Evolutionary conservation across 92 coral and sea anemone genomes (phyloP).

Genomic region (Galaxea fascicularis): DNA sequence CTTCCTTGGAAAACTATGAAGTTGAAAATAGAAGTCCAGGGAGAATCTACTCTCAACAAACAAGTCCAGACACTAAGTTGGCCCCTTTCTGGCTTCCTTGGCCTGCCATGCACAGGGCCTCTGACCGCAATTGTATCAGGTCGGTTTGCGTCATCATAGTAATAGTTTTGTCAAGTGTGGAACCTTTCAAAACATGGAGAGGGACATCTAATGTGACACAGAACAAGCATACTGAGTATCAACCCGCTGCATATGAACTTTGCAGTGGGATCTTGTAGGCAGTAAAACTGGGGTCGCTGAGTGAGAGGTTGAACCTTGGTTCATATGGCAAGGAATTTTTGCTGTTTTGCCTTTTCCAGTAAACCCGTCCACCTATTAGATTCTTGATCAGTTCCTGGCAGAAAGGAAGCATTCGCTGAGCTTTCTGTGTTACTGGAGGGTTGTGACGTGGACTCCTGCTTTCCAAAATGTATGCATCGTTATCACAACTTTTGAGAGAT

Average conservation of each 20-base stretch:
- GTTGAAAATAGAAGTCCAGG: slow-evolving; percentile 5
- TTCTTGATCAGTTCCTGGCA: not conserved
- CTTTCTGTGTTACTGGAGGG: slow-evolving; percentile 15
- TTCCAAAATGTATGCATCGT: slow-evolving; percentile 5
- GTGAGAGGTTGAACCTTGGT: slow-evolving; percentile 23
- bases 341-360: not conserved
- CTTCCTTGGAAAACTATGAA: not conserved
- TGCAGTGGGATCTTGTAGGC: slow-evolving; percentile 32
- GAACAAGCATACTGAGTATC: slow-evolving; percentile 17
- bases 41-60: not conserved
- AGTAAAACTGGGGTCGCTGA: slow-evolving; percentile 8
- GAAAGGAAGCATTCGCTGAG: slow-evolving; percentile 19
- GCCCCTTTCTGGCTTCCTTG: no score
- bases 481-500: not conserved
- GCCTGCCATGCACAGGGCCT: not conserved
- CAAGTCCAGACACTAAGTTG: not conserved
- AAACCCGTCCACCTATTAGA: slow-evolving; percentile 25
- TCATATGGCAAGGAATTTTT: not conserved
- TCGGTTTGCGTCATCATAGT: no score
- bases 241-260: slow-evolving; percentile 15
- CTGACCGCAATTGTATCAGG: not conserved
- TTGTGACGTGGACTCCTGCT: slow-evolving; percentile 21
- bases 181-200: no score
- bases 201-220: slow-evolving; percentile 11
- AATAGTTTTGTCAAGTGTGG: no score